Conservation (phyloP, 2,113 vertebrate species). For the Eclectus roratus region DNA sequence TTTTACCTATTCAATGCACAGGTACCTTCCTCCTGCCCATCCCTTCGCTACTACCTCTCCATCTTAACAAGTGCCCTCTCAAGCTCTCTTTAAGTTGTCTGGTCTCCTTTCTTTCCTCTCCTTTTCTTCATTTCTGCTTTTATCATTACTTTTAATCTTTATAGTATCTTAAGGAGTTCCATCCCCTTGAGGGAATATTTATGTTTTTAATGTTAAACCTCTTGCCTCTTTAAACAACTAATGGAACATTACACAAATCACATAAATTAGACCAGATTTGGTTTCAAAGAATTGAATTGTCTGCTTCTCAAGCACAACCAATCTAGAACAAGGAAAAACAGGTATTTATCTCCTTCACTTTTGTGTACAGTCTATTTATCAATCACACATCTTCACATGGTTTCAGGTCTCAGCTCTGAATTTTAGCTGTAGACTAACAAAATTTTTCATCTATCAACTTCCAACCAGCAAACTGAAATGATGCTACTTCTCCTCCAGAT, state of each 20-base stretch:
- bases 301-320: not conserved
- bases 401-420: not conserved
- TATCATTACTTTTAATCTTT: not conserved
- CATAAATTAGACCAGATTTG: not conserved
- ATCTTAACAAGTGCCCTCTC: not conserved
- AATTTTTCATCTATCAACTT: not conserved
- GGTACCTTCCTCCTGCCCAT: not conserved
- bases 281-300: not conserved
- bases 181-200: rapidly evolving
- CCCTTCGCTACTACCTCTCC: not conserved
- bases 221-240: not conserved
- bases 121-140: not conserved
- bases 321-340: not conserved
- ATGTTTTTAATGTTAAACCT: not conserved
- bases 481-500: not conserved
- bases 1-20: not conserved
- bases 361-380: not conserved
- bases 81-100: not conserved
- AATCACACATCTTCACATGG: not conserved
- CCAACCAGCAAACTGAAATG: not conserved
- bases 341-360: not conserved
- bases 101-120: not conserved
- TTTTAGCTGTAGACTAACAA: not conserved
- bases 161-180: not conserved
- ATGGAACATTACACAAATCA: not conserved